These are phyloP conservation scores for Lycaon pictus DNA, from an alignment of 2,113 vertebrate genomes.

Conservation along the genomic window DNA sequence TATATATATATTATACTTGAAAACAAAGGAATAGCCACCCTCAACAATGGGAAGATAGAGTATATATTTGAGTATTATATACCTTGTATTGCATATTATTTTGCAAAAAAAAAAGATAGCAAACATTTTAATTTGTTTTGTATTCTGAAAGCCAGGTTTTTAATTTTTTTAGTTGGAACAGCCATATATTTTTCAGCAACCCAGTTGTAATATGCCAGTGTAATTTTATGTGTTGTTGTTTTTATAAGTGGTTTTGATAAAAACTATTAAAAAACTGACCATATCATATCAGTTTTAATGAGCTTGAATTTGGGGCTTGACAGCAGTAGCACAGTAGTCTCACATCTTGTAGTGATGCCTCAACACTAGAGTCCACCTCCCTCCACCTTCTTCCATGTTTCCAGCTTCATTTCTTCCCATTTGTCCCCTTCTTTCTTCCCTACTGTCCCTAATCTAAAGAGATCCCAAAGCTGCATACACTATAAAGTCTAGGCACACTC, in stretches of 20 bases:
- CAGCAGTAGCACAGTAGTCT: not conserved
- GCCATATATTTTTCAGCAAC: not conserved
- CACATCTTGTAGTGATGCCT: not conserved
- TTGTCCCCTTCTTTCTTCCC: not conserved
- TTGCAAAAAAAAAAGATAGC: not conserved
- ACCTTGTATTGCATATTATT: not conserved
- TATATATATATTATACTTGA: not conserved
- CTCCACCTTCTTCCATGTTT: not conserved
- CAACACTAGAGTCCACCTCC: not conserved
- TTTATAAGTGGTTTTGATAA: not conserved
- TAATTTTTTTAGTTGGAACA: not conserved
- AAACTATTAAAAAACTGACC: not conserved
- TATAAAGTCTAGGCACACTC: not conserved
- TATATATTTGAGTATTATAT: not conserved
- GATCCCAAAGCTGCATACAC: not conserved
- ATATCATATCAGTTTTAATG: not conserved
- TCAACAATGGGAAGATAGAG: not conserved
- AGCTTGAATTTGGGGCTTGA: not conserved
- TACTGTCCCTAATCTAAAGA: not conserved
- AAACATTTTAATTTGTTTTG: not conserved
- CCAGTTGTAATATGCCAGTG: not conserved
- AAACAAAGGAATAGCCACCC: not conserved
- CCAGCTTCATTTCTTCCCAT: not conserved
- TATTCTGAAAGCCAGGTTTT: conserved; percentile 1
- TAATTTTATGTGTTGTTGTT: not conserved